Base-by-base conservation (phyloP, 1,140 invertebrate species). In the Uloborus diversus region DNA sequence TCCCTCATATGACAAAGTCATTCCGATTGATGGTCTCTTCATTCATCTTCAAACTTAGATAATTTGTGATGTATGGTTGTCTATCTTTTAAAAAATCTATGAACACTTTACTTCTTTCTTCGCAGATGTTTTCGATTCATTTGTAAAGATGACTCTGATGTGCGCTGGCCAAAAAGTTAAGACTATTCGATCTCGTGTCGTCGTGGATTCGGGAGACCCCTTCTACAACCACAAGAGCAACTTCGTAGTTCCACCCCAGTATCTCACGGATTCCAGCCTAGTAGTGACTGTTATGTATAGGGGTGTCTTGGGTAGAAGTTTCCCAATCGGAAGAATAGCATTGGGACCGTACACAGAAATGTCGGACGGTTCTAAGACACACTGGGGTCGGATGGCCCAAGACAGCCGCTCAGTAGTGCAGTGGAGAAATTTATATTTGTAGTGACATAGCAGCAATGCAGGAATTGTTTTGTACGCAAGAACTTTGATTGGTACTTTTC, bases 391-490 rank as follows among this genome's bases (percentile, higher is more conserved):
- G 28, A 82, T 82, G 81, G 23, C 79, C 4, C 62, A 71, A 5
- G 76, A 73, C 2, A 25, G 14, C 7, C n/a, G 66, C 17, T 42
- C 59, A 13, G 64, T 75, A 0, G 62, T 79, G 0, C 51, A 80
- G 20, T 82, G 81, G 81, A 59, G 70, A 56, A 82, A 61, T 32
- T n/a, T 82, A 4, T 82, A 59, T 68, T 25, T 80, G 42, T 82
- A 71, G 79, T 23, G 4, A 20, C 14, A 27, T 23, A 7, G 49
- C 23, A n/a, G n/a, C n/a, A n/a, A n/a, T n/a, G n/a, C n/a, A n/a
- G n/a, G n/a, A n/a, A n/a, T n/a, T n/a, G n/a, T n/a, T n/a, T n/a
- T n/a, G n/a, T n/a, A n/a, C n/a, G n/a, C n/a, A n/a, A n/a, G n/a
- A n/a, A n/a, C n/a, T n/a, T n/a, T n/a, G n/a, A n/a, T n/a, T n/a